Conservation (phyloP, 1,140 invertebrate species). For the Panagrolaimus sp. region DNA sequence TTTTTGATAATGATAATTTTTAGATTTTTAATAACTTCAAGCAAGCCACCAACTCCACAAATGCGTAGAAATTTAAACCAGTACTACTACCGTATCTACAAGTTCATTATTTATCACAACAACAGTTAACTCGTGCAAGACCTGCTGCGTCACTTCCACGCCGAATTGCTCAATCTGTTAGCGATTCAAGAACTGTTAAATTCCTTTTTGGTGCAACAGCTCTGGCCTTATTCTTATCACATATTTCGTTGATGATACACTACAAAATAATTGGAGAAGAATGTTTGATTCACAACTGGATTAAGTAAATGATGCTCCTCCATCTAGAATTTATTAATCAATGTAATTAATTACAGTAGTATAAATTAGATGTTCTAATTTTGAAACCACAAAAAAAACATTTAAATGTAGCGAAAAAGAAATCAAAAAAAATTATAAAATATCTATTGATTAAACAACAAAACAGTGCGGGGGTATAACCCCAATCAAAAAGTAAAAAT, state of each 20-base stretch:
- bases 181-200: not conserved
- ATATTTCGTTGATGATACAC: not conserved
- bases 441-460: too few relatives aligned
- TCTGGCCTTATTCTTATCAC: not conserved
- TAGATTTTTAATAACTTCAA: not conserved
- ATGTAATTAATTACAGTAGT: not conserved
- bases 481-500: too few relatives aligned
- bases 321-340: slow-evolving; percentile 18
- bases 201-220: not conserved
- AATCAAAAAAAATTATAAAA: too few relatives aligned
- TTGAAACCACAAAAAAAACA: too few relatives aligned
- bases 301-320: slow-evolving; percentile 29
- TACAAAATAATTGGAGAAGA: slow-evolving; percentile 24
- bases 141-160: not conserved
- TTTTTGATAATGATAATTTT: too few relatives aligned
- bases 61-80: too few relatives aligned
- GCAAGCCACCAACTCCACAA: not conserved
- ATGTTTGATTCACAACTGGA: slow-evolving; percentile 33
- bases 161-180: not conserved
- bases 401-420: too few relatives aligned
- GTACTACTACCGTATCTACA: too few relatives aligned
- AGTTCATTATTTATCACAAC: not conserved
- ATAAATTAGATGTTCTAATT: too few relatives aligned
- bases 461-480: too few relatives aligned
- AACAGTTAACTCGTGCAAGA: not conserved